Conservation (phyloP, 2,888 invertebrate species). For the Sepioteuthis lessoniana region DNA sequence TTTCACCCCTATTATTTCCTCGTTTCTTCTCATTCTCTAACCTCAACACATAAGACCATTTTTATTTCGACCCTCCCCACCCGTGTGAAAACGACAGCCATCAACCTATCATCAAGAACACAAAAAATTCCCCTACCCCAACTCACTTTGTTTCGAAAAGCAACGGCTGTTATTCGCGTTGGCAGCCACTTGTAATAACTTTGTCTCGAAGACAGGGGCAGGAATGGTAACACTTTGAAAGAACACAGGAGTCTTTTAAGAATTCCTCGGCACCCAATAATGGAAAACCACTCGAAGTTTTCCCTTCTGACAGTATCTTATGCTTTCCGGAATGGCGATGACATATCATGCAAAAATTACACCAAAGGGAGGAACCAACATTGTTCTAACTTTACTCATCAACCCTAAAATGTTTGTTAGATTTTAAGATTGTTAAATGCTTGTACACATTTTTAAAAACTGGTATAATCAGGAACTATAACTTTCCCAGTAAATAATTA, state of each 20-base stretch:
- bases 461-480: too few relatives aligned
- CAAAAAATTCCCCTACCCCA: neutral
- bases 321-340: neutral
- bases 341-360: neutral
- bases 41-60: neutral
- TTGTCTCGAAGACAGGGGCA: neutral
- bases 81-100: neutral
- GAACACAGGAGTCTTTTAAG: neutral
- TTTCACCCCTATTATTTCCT: neutral
- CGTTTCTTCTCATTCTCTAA: neutral
- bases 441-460: too few relatives aligned
- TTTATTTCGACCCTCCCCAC: neutral
- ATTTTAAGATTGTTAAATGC: too few relatives aligned
- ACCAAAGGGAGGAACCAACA: neutral
- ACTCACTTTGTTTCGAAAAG: neutral
- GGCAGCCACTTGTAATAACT: slow-evolving; percentile 23
- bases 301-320: neutral
- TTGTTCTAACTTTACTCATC: too few relatives aligned
- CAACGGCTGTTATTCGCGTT: neutral
- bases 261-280: neutral
- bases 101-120: neutral
- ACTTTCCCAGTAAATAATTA: too few relatives aligned
- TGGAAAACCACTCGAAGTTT: slow-evolving; percentile 6
- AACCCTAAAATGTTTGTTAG: too few relatives aligned
- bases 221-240: neutral